A percentile compares a stretch with the other conserved stretches of the same genome.
These are phyloP conservation scores for Epirrhoe alternata DNA, from an alignment of 2,888 invertebrate species.

Conservation along the genomic window DNA sequence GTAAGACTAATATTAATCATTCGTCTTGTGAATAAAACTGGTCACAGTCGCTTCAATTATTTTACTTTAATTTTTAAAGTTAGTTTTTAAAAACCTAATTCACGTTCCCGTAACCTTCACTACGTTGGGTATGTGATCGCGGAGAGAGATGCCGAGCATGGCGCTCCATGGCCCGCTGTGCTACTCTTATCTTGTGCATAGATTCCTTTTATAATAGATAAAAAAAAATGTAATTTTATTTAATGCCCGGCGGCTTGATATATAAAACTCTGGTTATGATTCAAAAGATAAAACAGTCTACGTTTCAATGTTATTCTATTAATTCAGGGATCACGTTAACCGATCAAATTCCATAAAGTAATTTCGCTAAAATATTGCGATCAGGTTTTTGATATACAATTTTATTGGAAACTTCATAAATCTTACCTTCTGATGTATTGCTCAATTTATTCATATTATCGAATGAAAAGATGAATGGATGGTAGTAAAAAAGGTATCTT, in stretches of 20 bases:
- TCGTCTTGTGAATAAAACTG: no score
- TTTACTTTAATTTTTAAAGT: no score
- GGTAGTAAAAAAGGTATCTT: slow-evolving; percentile 37
- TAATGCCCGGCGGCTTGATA: not conserved
- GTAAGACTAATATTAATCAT: no score
- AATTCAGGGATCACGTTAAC: not conserved
- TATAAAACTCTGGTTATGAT: not conserved
- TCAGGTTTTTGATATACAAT: slow-evolving; percentile 12
- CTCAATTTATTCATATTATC: slow-evolving; percentile 41
- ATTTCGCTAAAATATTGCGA: slow-evolving; percentile 2
- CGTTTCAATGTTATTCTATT: slow-evolving; percentile 2
- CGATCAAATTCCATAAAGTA: not conserved
- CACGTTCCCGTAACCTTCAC: no score
- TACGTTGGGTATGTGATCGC: no score
- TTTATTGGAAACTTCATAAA: slow-evolving; percentile 5
- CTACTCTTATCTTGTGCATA: no score
- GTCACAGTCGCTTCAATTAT: no score
- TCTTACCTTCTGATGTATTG: slow-evolving; percentile 32
- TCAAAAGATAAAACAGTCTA: not conserved
- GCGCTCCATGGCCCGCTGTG: no score
- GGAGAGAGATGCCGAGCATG: no score
- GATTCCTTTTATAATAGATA: no score
- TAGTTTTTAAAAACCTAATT: no score
- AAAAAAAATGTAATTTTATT: not conserved
- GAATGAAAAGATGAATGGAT: slow-evolving; percentile 37